These are phyloP conservation scores for Ornithoptera priamus DNA, from an alignment of 2,888 invertebrate species.

Conservation along the genomic window DNA sequence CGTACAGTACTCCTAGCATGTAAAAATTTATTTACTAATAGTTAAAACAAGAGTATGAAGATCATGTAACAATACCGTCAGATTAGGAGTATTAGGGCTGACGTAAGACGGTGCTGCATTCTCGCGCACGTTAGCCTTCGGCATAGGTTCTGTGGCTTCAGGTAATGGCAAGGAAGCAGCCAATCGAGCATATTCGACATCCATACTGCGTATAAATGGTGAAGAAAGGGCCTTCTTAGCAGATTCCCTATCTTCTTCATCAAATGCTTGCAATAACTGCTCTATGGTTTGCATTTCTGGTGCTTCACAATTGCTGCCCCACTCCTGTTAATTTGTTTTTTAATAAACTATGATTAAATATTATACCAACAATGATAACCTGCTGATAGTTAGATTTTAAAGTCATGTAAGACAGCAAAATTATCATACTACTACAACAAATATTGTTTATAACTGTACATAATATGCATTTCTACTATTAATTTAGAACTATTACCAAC, in stretches of 20 bases:
- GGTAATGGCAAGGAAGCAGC: conserved; percentile 58
- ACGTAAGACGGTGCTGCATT: conserved; percentile 86
- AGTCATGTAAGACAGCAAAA: no score
- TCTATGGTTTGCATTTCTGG: conserved; percentile 90
- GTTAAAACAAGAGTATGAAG: neutral
- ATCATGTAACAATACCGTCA: neutral
- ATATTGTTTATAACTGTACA: no score
- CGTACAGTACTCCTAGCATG: no score
- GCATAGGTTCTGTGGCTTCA: conserved; percentile 63
- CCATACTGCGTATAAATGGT: conserved; percentile 95
- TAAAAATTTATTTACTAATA: no score
- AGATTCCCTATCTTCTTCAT: conserved; percentile 92
- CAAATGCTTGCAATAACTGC: conserved; percentile 88
- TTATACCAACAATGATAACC: neutral
- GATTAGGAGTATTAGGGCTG: conserved; percentile 41
- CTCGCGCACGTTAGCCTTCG: conserved; percentile 81
- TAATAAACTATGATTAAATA: neutral
- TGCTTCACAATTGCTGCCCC: conserved; percentile 92
- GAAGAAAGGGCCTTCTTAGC: conserved; percentile 86
- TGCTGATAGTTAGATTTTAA: no score
- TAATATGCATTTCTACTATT: no score
- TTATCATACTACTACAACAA: no score
- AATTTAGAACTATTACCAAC: no score
- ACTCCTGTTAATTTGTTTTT: conserved; percentile 70
- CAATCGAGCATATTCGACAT: conserved; percentile 90